Evolutionary conservation across 2,113 vertebrate species (phyloP).

Genomic region (Suncus etruscus): DNA sequence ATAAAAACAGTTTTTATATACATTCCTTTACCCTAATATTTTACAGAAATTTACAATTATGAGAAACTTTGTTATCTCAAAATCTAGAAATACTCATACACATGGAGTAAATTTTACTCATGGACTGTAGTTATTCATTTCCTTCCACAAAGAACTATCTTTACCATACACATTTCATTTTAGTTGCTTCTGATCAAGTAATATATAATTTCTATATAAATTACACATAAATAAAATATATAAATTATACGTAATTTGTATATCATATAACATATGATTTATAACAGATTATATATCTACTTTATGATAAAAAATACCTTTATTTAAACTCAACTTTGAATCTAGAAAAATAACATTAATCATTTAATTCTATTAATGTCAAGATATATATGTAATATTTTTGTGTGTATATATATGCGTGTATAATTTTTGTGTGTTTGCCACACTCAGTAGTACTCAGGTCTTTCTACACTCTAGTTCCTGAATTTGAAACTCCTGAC

Average conservation of each 20-base stretch:
- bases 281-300: not conserved
- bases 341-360: not conserved
- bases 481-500: too few relatives aligned
- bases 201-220: too few relatives aligned
- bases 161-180: too few relatives aligned
- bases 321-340: slow-evolving; percentile 1
- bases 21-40: not conserved
- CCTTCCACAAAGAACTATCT: not conserved
- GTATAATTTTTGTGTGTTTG: too few relatives aligned
- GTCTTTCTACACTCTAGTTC: too few relatives aligned
- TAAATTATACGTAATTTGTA: not conserved
- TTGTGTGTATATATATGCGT: too few relatives aligned
- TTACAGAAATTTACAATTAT: not conserved
- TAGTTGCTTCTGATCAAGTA: too few relatives aligned
- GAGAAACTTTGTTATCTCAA: not conserved
- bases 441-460: too few relatives aligned
- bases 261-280: not conserved
- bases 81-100: not conserved
- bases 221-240: too few relatives aligned
- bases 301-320: not conserved
- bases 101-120: not conserved
- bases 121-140: not conserved
- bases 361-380: not conserved
- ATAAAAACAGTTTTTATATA: too few relatives aligned
- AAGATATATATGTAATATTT: not conserved